phyloP scores from a whole-genome alignment of 2,113 vertebrate genomes.

The Brachypodius melanocephalos region DNA sequence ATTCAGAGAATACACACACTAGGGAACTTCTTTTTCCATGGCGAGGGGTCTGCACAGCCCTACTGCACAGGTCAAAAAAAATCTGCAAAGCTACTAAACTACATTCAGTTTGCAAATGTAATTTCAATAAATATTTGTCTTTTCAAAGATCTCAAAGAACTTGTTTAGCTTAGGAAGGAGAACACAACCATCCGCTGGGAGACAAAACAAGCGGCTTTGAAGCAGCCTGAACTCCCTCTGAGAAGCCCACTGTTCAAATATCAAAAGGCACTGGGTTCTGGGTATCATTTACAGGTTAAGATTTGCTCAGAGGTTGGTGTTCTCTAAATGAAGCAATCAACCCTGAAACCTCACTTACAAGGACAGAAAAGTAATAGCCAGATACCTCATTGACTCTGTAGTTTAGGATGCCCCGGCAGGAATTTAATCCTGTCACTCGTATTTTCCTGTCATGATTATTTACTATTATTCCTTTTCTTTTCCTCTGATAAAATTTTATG shows the following conservation, averaged over 20 bases:
- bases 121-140: slow-evolving; percentile 69
- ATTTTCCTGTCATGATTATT: not conserved
- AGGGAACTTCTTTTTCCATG: not conserved
- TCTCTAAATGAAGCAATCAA: not conserved
- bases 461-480: not conserved
- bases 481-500: not conserved
- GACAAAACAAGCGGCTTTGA: slow-evolving; percentile 54
- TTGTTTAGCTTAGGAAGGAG: slow-evolving; percentile 54
- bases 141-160: slow-evolving; percentile 51
- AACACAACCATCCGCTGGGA: slow-evolving; percentile 60
- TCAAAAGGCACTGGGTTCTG: not conserved
- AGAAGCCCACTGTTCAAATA: not conserved
- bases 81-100: slow-evolving; percentile 51
- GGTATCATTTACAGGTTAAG: not conserved
- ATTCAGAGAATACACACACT: not conserved
- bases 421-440: not conserved
- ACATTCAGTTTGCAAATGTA: slow-evolving; percentile 39
- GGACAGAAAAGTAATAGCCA: not conserved
- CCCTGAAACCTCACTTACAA: not conserved
- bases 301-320: not conserved
- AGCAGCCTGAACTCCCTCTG: slow-evolving; percentile 40
- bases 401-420: not conserved
- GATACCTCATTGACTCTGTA: not conserved
- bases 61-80: not conserved
- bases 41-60: not conserved